These are phyloP conservation scores for Drosophila truncata DNA, from an alignment of 1,140 invertebrate species.

Conservation along the genomic window DNA sequence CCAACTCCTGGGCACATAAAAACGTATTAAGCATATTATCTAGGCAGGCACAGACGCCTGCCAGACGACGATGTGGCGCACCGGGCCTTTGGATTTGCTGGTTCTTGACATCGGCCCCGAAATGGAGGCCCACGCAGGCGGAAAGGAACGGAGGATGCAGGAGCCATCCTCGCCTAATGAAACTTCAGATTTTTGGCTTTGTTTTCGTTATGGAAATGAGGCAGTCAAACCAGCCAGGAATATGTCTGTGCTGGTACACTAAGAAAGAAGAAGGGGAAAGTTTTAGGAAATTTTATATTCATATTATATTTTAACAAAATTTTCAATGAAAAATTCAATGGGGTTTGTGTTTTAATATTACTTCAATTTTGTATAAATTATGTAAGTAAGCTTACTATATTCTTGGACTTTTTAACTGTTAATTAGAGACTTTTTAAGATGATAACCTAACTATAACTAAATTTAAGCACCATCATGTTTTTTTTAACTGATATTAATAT, in stretches of 20 bases:
- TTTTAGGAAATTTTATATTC: too few relatives aligned
- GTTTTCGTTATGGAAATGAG: slow-evolving; percentile 79
- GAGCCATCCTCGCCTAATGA: slow-evolving; percentile 65
- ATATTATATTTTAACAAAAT: too few relatives aligned
- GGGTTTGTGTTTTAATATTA: too few relatives aligned
- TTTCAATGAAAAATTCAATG: too few relatives aligned
- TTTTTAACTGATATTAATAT: too few relatives aligned
- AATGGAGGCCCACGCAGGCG: slow-evolving; percentile 54
- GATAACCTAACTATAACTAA: too few relatives aligned
- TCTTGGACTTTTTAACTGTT: too few relatives aligned
- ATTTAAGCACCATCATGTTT: too few relatives aligned
- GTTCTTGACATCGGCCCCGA: slow-evolving; percentile 65
- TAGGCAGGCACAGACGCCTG: slow-evolving; percentile 72
- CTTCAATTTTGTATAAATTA: too few relatives aligned
- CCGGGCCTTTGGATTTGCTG: slow-evolving; percentile 58
- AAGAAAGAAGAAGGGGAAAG: not conserved
- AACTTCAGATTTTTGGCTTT: slow-evolving; percentile 79
- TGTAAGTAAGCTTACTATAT: too few relatives aligned
- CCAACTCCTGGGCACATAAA: slow-evolving; percentile 65
- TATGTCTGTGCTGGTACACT: slow-evolving; percentile 16
- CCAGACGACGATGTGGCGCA: slow-evolving; percentile 64
- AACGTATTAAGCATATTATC: slow-evolving; percentile 84
- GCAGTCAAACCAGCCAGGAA: slow-evolving; percentile 40
- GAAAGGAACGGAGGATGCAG: slow-evolving; percentile 5
- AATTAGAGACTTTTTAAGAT: too few relatives aligned